Conservation (phyloP, 2,113 vertebrate species). For the Phyllostomus discolor region DNA sequence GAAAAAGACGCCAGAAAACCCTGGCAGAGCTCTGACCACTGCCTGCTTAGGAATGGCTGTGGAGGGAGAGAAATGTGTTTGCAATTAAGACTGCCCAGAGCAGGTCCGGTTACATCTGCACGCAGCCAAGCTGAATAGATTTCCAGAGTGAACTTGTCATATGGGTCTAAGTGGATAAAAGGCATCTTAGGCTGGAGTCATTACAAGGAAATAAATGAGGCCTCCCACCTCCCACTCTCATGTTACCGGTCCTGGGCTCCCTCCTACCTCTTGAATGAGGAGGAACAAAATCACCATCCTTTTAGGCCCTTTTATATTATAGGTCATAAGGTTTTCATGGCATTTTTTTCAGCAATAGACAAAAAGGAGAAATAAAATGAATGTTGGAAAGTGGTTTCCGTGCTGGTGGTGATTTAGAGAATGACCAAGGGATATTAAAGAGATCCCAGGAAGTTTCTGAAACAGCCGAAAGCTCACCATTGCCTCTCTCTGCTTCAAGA, state of each 20-base stretch:
- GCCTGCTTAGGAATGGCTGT: constrained; percentile 76
- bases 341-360: background rate
- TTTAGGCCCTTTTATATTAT: background rate
- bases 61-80: constrained; percentile 82
- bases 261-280: constrained; percentile 51
- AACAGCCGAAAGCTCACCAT: background rate
- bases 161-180: constrained; percentile 72
- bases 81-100: constrained; percentile 79
- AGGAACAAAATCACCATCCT: constrained; percentile 45
- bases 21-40: constrained; percentile 74
- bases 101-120: constrained; percentile 76
- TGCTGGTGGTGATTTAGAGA: constrained; percentile 3
- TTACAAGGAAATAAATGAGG: constrained; percentile 56
- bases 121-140: constrained; percentile 71
- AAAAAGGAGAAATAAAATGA: constrained; percentile 11
- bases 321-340: background rate
- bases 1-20: constrained; percentile 80
- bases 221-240: constrained; percentile 30
- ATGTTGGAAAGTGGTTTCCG: constrained; percentile 16
- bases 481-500: background rate
- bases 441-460: background rate
- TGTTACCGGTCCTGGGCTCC: background rate
- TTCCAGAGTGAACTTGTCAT: constrained; percentile 74
- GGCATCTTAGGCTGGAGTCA: constrained; percentile 42
- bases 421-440: constrained; percentile 22